Base-by-base conservation (phyloP, 1,140 invertebrate species). In the Ylistrum balloti region DNA sequence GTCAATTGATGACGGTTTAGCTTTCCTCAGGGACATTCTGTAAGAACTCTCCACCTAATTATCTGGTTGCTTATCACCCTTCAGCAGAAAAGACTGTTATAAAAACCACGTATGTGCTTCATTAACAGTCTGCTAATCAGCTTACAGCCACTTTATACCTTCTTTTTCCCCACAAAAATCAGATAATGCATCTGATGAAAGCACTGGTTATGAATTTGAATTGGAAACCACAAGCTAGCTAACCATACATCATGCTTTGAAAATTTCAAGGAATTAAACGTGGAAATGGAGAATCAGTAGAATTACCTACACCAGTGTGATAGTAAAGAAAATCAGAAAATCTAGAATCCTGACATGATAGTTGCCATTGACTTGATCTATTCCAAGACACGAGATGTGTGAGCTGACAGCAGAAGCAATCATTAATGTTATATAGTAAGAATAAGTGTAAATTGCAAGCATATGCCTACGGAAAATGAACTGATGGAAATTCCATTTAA, bases 401-500 rank as follows among this genome's bases (percentile, higher is more conserved):
- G 17, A 56, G 13, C 9, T 56, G 22, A 56, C 17, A 17, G 22
- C 20, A 56, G 20, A 38, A 13, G 35, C 35, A 22, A 74, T 74
- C 56, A 74, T 28, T 28, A 11, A 0, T 74, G 22, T 28, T 74
- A 74, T 74, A 28, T 22, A 28, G 56, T 74, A 74, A 74, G 56
- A 74, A 74, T 74, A 74, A 11, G 56, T 74, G 56, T 74, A 74
- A 74, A 74, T 74, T 74, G 28, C 56, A 28, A n/a, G 20, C 56
- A 28, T 74, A 74, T 74, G 56, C 56, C 56, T 74, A 74, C 11
- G 28, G 56, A 74, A 74, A 28, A 74, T 74, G n/a, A 28, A 74
- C 56, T 74, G 56, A 74, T 74, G 22, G 56, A 74, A 74, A 74
- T 74, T 74, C 56, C 56, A 74, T 74, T 74, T 9, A 74, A 74